Conservation (phyloP, 2,888 invertebrate genomes). For the Enchytraeus crypticus region DNA sequence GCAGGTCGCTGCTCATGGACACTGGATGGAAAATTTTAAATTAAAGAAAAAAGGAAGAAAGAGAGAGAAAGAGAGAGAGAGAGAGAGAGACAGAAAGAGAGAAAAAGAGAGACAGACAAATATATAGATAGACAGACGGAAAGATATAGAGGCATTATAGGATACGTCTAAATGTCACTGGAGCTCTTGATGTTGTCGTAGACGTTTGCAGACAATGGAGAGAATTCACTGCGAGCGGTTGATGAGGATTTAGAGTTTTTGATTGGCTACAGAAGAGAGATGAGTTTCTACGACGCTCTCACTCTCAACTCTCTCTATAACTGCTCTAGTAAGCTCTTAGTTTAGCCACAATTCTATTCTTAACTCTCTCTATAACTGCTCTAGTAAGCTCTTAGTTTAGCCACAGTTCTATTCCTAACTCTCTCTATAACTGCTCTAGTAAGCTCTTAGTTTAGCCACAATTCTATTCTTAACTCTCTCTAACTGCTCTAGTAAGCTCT, state of each 20-base stretch:
- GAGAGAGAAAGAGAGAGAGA: neutral
- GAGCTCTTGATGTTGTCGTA: neutral
- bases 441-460: no score
- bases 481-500: no score
- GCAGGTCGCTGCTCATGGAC: no score
- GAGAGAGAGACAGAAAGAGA: neutral
- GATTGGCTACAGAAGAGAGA: slow-evolving; percentile 15
- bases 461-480: no score
- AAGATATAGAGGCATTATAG: neutral
- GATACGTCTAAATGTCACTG: neutral
- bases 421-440: no score
- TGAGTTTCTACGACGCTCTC: slow-evolving; percentile 24
- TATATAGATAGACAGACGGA: neutral
- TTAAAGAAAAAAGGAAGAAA: neutral
- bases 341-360: no score
- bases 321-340: slow-evolving; percentile 21
- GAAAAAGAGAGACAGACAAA: neutral
- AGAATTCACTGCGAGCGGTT: slow-evolving; percentile 12
- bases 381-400: no score
- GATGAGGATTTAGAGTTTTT: slow-evolving; percentile 15
- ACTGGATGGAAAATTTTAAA: no score
- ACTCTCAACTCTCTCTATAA: slow-evolving; percentile 19
- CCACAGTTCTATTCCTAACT: no score
- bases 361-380: no score
- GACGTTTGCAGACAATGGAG: slow-evolving; percentile 17